phyloP scores from a whole-genome alignment of 2,797 vertebrate genomes.

The Neostethus bicornis region DNA sequence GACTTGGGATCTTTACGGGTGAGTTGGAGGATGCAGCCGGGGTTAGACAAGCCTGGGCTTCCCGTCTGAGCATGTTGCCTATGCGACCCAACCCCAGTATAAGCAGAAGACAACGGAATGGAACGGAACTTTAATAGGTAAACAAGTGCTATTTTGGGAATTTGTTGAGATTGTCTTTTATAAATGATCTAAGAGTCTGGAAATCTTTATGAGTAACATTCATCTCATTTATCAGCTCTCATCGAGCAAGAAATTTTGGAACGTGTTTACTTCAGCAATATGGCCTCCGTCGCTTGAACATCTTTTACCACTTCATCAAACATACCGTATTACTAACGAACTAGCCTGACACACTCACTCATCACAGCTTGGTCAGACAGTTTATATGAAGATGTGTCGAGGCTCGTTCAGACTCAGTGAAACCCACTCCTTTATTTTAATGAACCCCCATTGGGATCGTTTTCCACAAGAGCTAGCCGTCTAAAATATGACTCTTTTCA shows the following conservation, averaged over 20 bases:
- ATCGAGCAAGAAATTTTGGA: background rate
- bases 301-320: constrained; percentile 17
- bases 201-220: background rate
- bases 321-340: constrained; percentile 8
- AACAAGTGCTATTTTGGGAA: background rate
- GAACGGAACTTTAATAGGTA: background rate
- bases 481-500: constrained; percentile 25
- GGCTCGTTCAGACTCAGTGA: constrained; percentile 46
- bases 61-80: too few relatives aligned
- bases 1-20: too few relatives aligned
- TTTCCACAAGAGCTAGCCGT: constrained; percentile 24
- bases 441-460: constrained; percentile 39
- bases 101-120: too few relatives aligned
- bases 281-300: background rate
- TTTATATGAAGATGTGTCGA: constrained; percentile 37
- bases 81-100: too few relatives aligned
- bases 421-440: constrained; percentile 28
- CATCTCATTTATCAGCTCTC: background rate
- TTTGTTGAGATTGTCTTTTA: background rate
- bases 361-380: constrained; percentile 45
- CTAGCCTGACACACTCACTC: constrained; percentile 1
- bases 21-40: too few relatives aligned
- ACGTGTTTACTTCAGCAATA: background rate
- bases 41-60: too few relatives aligned
- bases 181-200: background rate